Conservation (phyloP, 2,113 vertebrate species). For the Corythornis cristatus region DNA sequence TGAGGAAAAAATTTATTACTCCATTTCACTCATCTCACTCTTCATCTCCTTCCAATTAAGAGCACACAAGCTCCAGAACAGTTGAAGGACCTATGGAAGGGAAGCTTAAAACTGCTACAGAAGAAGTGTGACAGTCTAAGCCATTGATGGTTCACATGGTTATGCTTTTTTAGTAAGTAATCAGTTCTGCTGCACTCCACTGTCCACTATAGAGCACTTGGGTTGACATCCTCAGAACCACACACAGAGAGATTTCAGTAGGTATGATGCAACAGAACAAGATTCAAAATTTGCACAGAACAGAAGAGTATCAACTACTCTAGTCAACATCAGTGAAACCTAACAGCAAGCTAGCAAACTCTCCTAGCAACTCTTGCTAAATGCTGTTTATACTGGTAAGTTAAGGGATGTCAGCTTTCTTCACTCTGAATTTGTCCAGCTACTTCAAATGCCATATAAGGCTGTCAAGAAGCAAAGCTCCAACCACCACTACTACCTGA, state of each 20-base stretch:
- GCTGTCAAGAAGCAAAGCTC: neutral
- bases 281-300: neutral
- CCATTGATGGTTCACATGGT: neutral
- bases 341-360: neutral
- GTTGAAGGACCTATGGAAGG: neutral
- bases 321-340: neutral
- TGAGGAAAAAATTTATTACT: neutral
- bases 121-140: neutral
- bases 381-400: neutral
- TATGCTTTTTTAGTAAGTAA: neutral
- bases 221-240: neutral
- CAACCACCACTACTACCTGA: neutral
- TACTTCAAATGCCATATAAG: neutral
- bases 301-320: neutral
- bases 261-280: neutral
- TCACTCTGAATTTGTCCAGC: neutral
- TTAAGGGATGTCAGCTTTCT: neutral
- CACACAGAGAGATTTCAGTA: rapidly evolving
- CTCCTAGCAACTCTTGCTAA: neutral
- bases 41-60: neutral
- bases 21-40: neutral
- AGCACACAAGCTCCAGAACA: neutral
- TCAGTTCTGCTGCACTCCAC: neutral
- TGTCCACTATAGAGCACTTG: neutral
- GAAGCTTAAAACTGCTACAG: neutral